These are phyloP conservation scores for Limonius californicus DNA, from an alignment of 1,140 invertebrate species.

Conservation along the genomic window DNA sequence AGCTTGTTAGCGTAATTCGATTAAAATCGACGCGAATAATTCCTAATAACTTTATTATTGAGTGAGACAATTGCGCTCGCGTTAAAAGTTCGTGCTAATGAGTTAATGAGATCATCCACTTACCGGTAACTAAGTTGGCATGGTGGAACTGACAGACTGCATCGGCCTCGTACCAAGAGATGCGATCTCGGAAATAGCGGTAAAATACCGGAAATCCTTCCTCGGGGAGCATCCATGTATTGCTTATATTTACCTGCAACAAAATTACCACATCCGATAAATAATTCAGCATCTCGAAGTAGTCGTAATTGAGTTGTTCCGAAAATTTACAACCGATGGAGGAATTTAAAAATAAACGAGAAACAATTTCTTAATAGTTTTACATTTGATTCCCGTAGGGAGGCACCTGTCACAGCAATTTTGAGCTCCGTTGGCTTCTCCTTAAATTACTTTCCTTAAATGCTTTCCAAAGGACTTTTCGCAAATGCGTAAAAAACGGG, in stretches of 20 bases:
- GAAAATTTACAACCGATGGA: no score
- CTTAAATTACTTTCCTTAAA: no score
- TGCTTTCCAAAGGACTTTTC: no score
- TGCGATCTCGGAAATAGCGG: constrained; percentile 71
- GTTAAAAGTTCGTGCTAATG: constrained; percentile 7
- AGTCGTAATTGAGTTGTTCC: no score
- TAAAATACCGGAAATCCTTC: constrained; percentile 73
- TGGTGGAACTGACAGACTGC: constrained; percentile 75
- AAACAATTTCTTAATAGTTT: no score
- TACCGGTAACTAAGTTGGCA: constrained; percentile 69
- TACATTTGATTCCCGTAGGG: no score
- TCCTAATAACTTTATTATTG: constrained; percentile 8
- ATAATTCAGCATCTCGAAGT: no score
- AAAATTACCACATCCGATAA: no score
- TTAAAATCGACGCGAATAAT: constrained; percentile 1
- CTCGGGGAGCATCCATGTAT: constrained; percentile 70
- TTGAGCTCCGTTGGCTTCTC: no score
- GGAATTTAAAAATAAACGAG: no score
- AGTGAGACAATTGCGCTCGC: background rate
- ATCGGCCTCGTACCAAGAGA: constrained; percentile 74
- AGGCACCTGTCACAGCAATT: no score
- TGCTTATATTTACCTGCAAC: constrained; percentile 69
- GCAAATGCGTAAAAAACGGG: no score
- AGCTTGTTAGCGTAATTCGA: background rate
- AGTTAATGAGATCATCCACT: constrained; percentile 33